Base-by-base conservation (phyloP, 2,113 vertebrate genomes). In the Verasper variegatus region DNA sequence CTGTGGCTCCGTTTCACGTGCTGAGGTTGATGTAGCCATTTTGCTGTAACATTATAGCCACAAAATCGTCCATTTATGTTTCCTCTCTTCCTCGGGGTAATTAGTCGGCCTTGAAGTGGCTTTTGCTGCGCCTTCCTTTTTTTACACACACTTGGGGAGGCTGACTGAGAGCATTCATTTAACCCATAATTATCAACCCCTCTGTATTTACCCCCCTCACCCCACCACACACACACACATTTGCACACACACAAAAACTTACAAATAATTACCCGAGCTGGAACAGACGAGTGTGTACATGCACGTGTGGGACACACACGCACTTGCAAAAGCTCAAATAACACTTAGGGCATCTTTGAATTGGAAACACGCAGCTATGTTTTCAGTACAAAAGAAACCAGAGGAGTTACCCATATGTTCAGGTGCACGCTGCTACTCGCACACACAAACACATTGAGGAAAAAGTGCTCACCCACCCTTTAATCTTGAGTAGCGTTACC, bases 41-140 rank as follows among this genome's bases (percentile, higher is more conserved):
- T 84, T 74, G 84, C 89, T 87, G 85, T 75, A 88, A 86, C 91
- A 71, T 88, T 91, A 87, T 68, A 86, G 91, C 88, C 83, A 31
- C 88, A 90, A 83, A 91, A 88, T 82, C 57, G 81, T 82, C 83
- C 87, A 89, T 91, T 92, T 89, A 84, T 89, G 90, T 90, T 90
- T 89, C 82, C 86, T 90, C 89, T 88, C 79, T 92, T 94, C 91
- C 92, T 93, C 65, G 72, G 89, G 86, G 90, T 91, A 93, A 92
- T 94, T 91, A 91, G 86, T 80, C 52, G 55, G 71, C 90, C 91
- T 94, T 94, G 93, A 94, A 94, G 93, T 94, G 92, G 91, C 91
- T 93, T 90, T 90, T 49, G 72, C 81, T 90, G 86, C 82, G 88
- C 83, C 86, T 90, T 91, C 88, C 86, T 85, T 88, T 87, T 90